phyloP scores from a whole-genome alignment of 2,888 invertebrate genomes.

The Drosophila ochracea region DNA sequence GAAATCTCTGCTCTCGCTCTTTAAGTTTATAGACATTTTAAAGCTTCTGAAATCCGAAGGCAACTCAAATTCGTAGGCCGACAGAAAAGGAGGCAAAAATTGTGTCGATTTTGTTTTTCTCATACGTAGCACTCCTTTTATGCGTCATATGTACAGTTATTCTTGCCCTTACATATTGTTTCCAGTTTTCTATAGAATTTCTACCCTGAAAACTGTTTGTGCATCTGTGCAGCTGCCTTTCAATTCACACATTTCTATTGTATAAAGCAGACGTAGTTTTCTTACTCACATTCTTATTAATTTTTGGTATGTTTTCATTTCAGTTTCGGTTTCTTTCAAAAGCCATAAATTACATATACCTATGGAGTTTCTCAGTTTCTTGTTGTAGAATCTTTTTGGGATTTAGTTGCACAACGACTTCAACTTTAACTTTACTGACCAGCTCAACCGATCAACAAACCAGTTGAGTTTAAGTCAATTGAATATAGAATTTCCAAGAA shows the following conservation, averaged over 20 bases:
- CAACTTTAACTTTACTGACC: constrained; percentile 14
- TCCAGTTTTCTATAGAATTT: constrained; percentile 62
- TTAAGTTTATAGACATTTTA: constrained; percentile 61
- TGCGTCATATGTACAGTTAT: constrained; percentile 21
- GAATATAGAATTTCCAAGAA: constrained; percentile 35
- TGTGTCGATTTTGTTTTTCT: constrained; percentile 8
- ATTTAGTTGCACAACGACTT: neutral
- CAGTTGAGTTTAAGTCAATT: neutral
- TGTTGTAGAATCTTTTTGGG: neutral
- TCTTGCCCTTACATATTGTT: constrained; percentile 55
- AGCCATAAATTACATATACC: constrained; percentile 14
- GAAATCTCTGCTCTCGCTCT: constrained; percentile 59
- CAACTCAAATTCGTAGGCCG: constrained; percentile 24
- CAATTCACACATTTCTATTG: constrained; percentile 55
- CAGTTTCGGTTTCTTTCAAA: constrained; percentile 9
- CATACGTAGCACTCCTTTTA: constrained; percentile 24
- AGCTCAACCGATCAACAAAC: neutral
- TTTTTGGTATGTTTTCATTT: constrained; percentile 35
- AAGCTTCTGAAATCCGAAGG: constrained; percentile 49
- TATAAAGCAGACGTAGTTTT: constrained; percentile 14
- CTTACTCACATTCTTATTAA: constrained; percentile 43
- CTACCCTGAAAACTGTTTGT: constrained; percentile 13
- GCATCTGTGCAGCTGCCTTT: constrained; percentile 52
- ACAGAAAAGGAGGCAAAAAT: constrained; percentile 3
- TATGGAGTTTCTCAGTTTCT: neutral